Percentiles rank a stretch among this genome's conserved stretches.
Conservation (phyloP, 2,797 vertebrate genomes). For the Chaetophractus vellerosus region DNA sequence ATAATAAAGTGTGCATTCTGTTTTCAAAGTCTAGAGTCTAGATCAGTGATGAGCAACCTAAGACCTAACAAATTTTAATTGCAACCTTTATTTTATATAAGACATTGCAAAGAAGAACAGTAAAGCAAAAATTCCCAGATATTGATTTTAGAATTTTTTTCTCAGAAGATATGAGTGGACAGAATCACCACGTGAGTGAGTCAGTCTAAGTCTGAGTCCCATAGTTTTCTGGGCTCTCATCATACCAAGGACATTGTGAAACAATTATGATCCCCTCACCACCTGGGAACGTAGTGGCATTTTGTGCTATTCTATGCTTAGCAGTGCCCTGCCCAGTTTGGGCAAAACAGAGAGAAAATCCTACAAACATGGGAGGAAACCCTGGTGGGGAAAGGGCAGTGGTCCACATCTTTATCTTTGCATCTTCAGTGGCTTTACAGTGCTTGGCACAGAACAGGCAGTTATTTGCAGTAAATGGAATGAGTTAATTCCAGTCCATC, state of each 20-base stretch:
- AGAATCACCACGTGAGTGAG: not conserved
- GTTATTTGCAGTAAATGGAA: not conserved
- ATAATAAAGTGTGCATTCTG: not conserved
- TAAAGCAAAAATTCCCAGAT: not conserved
- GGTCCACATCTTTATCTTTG: not conserved
- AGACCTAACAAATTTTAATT: not conserved
- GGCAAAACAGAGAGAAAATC: not conserved
- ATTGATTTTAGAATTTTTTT: not conserved
- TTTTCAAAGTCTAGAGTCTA: not conserved
- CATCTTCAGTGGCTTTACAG: not conserved
- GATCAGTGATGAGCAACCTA: not conserved
- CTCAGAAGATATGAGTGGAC: not conserved
- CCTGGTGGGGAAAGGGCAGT: not conserved
- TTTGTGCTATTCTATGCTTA: not conserved
- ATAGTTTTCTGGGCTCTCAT: not conserved
- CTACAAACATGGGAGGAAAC: not conserved
- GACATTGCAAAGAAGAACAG: not conserved
- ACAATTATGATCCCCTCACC: fast-evolving
- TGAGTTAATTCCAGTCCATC: not conserved
- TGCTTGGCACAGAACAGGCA: not conserved
- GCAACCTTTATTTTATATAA: conserved; percentile 8
- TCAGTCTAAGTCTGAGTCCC: not conserved
- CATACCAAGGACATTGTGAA: not conserved
- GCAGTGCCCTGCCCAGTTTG: not conserved
- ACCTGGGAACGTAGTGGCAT: not conserved